Evolutionary conservation across 2,113 vertebrate species (phyloP), one percentile per base, ranked within the genome.

Genomic region (Aegotheles bennettii): DNA sequence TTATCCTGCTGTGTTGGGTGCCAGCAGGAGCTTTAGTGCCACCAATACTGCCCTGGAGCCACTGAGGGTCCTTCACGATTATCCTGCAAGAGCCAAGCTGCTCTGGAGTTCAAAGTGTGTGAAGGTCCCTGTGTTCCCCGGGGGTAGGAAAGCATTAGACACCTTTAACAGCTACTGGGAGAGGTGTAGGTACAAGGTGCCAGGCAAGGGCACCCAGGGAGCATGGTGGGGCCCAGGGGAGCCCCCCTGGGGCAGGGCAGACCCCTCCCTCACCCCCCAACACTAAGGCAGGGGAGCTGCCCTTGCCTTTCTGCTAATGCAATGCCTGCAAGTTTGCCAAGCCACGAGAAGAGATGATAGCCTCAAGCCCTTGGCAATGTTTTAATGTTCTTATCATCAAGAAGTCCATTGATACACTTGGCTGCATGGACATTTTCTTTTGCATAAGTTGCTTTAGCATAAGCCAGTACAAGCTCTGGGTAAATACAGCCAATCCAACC

Each of bases 391-490:
- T 87, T 89, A 78, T 68, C 65, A 47, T 82, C 54, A 59, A 89
- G 80, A 42, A 68, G 78, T 63, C 70, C 50, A 64, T 38, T 75
- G 90, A 91, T 91, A 60, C 15, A 6, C 71, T 84, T 89, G 90
- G 78, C 94, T 93, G 43, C 75, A 26, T 3, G 43, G 84, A 47
- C 84, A 25, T 79, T 95, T 89, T 84, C 77, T 74, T 80, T 60
- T 90, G 67, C 70, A 36, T 19, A 54, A 94, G 47, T 43, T 76
- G 68, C 83, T 82, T 80, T 63, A 83, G 73, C 38, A 74, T 53
- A 93, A 94, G 26, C n/a, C 28, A 29, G 77, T 33, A 9, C 67
- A 48, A 91, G 90, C 2, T 91, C 78, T 75, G 53, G 56, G 42
- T 64, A 76, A 82, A 91, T 14, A 76, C 50, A 87, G 36, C 53